Percentiles rank a stretch among this genome's conserved stretches.
Conservation (phyloP, 2,113 vertebrate species). For the Neogobius melanostomus region DNA sequence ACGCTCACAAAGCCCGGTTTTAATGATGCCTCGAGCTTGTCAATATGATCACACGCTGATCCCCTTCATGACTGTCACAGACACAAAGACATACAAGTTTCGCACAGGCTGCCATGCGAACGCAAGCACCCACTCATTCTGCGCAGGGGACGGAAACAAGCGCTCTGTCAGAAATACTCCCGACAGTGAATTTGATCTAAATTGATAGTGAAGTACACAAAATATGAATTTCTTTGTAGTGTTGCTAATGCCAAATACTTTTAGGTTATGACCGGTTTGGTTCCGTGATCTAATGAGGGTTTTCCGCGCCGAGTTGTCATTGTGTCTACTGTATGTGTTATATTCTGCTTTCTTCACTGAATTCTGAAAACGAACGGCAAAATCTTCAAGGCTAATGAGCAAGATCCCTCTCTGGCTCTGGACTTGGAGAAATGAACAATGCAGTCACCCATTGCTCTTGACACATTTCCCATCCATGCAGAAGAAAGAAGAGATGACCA, state of each 20-base stretch:
- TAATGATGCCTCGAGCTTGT: constrained; percentile 9
- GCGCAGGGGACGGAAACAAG: neutral
- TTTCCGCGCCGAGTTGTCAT: neutral
- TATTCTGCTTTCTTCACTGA: neutral
- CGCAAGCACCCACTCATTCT: neutral
- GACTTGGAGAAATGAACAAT: no score
- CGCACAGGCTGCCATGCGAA: neutral
- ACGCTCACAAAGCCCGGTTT: neutral
- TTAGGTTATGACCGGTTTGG: neutral
- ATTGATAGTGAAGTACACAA: no score
- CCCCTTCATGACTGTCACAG: neutral
- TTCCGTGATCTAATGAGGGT: neutral
- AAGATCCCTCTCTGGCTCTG: no score
- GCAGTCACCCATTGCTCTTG: no score
- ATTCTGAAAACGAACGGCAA: no score
- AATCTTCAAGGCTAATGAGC: no score
- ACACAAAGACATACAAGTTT: constrained; percentile 4
- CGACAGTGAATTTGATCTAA: no score
- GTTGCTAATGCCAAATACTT: no score
- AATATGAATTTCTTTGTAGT: no score
- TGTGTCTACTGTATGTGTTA: neutral
- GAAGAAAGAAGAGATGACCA: no score
- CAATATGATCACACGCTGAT: constrained; percentile 15
- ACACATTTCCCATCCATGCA: no score
- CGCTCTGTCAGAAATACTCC: neutral